Evolutionary conservation across 2,888 invertebrate genomes (phyloP).

Genomic region (Dioctria rufipes): DNA sequence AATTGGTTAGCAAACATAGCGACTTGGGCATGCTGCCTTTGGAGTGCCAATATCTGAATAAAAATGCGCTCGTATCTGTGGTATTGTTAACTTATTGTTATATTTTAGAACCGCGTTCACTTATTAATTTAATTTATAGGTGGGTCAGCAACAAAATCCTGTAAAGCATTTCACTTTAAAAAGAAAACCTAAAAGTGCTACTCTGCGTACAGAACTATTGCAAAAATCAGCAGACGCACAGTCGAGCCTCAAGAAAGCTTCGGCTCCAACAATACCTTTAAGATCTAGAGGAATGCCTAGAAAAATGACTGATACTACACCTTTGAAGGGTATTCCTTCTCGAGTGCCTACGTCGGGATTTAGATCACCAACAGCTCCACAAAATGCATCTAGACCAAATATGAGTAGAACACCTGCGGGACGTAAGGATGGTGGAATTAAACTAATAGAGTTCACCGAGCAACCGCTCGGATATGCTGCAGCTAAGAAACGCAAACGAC

Average conservation of each 20-base stretch:
- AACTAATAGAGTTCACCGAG: slow-evolving; percentile 93
- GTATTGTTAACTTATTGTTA: slow-evolving; percentile 70
- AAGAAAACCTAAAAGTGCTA: slow-evolving; percentile 95
- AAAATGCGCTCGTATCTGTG: slow-evolving; percentile 90
- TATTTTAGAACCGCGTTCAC: slow-evolving; percentile 3
- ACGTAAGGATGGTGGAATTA: slow-evolving; percentile 92
- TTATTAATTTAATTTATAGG: slow-evolving; percentile 69
- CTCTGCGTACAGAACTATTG: slow-evolving; percentile 88
- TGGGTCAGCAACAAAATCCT: slow-evolving; percentile 86
- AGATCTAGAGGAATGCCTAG: slow-evolving; percentile 91
- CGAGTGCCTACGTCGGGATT: slow-evolving; percentile 81
- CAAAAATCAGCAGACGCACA: slow-evolving; percentile 94
- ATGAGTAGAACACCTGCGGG: slow-evolving; percentile 77
- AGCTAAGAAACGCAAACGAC: slow-evolving; percentile 89
- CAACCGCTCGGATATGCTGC: slow-evolving; percentile 88
- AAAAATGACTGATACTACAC: slow-evolving; percentile 97
- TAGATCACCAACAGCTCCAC: slow-evolving; percentile 72
- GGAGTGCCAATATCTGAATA: slow-evolving; percentile 97
- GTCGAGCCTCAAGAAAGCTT: slow-evolving; percentile 88
- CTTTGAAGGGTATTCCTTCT: slow-evolving; percentile 92
- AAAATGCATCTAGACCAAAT: slow-evolving; percentile 71
- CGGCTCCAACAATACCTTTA: slow-evolving; percentile 90
- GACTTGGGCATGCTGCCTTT: slow-evolving; percentile 91
- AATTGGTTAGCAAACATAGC: slow-evolving; percentile 86
- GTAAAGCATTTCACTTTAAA: slow-evolving; percentile 94